Base-by-base conservation (phyloP, 2,113 vertebrate species). In the Sceloporus tristichus region DNA sequence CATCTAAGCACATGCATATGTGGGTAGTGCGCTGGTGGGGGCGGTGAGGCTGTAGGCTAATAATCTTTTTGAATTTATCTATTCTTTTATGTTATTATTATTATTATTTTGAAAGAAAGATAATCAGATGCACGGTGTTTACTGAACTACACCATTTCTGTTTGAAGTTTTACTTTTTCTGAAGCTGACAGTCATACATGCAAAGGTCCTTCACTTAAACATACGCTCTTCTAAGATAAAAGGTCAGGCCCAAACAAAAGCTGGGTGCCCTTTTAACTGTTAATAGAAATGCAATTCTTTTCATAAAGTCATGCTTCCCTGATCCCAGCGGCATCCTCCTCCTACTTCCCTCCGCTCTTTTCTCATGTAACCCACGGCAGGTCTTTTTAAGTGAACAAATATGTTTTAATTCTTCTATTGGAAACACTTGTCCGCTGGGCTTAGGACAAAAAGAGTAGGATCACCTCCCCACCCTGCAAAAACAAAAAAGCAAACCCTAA, bases 221-320 rank as follows among this genome's bases (percentile, higher is more conserved):
- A 74, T 21, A 29, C 83, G 53, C 34, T 53, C 76, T 66, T 74
- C 29, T 14, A 27, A 21, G 82, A 85, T 38, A 79, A 85, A 80
- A 89, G 83, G 78, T 80, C 68, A 21, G 68, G 23, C 7, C 48
- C 56, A 74, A 27, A 59, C 78, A 79, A 85, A 85, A 79, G 34
- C 18, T 29, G 25, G 48, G 83, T 85, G 59, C 56, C 66, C 87
- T 85, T 85, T 80, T 75, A 82, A 81, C 77, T 85, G 84, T 81
- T 81, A 66, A 76, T 66, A 65, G 27, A 85, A 34, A 80, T 74
- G 76, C 77, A 53, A 23, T 42, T 74, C 66, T 21, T 85, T 79
- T 62, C 38, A 89, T 79, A 79, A 84, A 81, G 54, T 23, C 65
- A 59, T 40, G 21, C 48, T 14, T 21, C 75, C 78, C 75, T 4